A percentile compares a stretch with the other conserved stretches of the same genome.
These are phyloP conservation scores for Loripinus fragilis DNA, from an alignment of 2,888 invertebrate genomes.

Conservation along the genomic window DNA sequence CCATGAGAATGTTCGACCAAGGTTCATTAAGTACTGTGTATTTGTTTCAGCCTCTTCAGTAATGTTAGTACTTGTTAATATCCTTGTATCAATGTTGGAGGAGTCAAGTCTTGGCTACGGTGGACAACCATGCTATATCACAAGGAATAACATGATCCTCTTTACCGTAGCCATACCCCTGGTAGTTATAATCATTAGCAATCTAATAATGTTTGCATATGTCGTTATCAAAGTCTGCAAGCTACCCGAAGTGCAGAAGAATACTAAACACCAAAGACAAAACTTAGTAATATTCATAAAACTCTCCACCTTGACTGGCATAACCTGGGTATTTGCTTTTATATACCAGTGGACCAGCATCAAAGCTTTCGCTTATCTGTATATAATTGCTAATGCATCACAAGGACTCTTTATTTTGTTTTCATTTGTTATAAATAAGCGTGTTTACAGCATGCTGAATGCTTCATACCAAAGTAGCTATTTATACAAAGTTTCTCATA, in stretches of 20 bases:
- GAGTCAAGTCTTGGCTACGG: conserved; percentile 23
- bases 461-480: neutral
- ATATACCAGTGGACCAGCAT: conserved; percentile 42
- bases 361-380: conserved; percentile 36
- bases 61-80: neutral
- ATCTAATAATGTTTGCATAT: conserved; percentile 44
- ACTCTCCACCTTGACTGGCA: conserved; percentile 24
- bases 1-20: neutral
- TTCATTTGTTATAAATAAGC: conserved; percentile 44
- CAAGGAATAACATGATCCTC: conserved; percentile 25
- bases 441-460: conserved; percentile 21
- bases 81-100: neutral
- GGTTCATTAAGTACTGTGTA: neutral
- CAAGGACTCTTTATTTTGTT: conserved; percentile 56
- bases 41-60: neutral
- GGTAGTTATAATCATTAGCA: conserved; percentile 31
- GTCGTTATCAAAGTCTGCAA: conserved; percentile 33
- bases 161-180: conserved; percentile 28
- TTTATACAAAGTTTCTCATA: neutral
- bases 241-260: conserved; percentile 30
- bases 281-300: conserved; percentile 22
- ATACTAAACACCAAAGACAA: conserved; percentile 26
- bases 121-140: conserved; percentile 37
- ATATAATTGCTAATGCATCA: conserved; percentile 42
- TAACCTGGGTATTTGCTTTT: conserved; percentile 33